Conservation (phyloP, 2,888 invertebrate genomes). For the Baccha elongata region DNA sequence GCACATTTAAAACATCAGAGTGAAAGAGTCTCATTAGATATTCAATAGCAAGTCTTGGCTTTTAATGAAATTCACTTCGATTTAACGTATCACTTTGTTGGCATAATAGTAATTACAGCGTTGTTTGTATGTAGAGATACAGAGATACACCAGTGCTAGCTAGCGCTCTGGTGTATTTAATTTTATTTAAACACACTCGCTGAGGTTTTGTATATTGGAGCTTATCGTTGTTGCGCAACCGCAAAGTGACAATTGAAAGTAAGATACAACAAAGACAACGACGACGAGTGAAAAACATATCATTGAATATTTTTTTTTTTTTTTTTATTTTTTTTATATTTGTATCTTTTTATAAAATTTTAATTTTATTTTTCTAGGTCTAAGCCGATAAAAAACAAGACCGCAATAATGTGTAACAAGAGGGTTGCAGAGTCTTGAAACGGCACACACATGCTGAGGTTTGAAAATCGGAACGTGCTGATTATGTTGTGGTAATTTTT, state of each 20-base stretch:
- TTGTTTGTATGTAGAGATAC: conserved; percentile 11
- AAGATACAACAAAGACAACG: conserved; percentile 37
- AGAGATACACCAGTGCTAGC: conserved; percentile 11
- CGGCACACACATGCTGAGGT: conserved; percentile 16
- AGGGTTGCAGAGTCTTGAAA: not conserved
- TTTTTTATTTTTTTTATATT: conserved; percentile 22
- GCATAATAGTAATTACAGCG: conserved; percentile 53
- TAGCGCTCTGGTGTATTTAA: conserved; percentile 12
- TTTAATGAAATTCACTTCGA: conserved; percentile 61
- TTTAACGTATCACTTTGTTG: conserved; percentile 51
- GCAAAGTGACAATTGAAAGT: conserved; percentile 70
- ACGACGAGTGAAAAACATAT: conserved; percentile 38
- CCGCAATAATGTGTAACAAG: conserved; percentile 56
- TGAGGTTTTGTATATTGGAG: conserved; percentile 56
- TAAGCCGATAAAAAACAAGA: conserved; percentile 61
- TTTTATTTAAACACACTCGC: conserved; percentile 45
- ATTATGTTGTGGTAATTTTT: conserved; percentile 44
- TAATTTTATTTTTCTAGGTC: conserved; percentile 57
- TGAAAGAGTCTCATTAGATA: conserved; percentile 43
- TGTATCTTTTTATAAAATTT: conserved; percentile 8
- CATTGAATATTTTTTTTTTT: conserved; percentile 43
- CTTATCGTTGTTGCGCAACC: conserved; percentile 71
- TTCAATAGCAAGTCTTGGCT: conserved; percentile 37
- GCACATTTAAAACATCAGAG: not conserved
- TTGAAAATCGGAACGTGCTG: conserved; percentile 55